Base-by-base conservation (phyloP, 1,140 invertebrate genomes). In the Odontomachus brunneus region DNA sequence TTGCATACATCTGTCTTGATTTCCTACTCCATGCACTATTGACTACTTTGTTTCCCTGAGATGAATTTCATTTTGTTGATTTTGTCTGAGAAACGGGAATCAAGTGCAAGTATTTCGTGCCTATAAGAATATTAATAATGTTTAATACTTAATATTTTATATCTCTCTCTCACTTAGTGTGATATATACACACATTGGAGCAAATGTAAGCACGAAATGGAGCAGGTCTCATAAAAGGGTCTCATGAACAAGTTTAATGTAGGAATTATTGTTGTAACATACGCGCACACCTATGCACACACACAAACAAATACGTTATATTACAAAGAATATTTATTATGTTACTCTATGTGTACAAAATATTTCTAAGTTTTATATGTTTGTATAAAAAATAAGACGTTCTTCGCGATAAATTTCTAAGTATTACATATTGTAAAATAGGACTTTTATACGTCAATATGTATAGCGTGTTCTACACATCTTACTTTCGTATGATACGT, bases 1-100 rank as follows among this genome's bases (percentile, higher is more conserved):
- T 92, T 83, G 78, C 90, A 88, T 93, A 91, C 85, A 82, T 92
- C 75, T 92, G 86, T 89, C 78, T 92, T 86, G 87, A 91, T 59
- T 84, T 88, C 29, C 83, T 91, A 78, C 86, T 92, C 85, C 84
- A 89, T 87, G 91, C 92, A 93, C 90, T 91, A 57, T 17, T 86
- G 22, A 38, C 83, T 85, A 87, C 51, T 69, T 88, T 88, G 76
- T 87, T 89, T 85, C 82, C 84, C 60, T 89, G 66, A 84, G 73
- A 26, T 76, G 53, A 80, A 33, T 12, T 73, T 44, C 67, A 67
- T 66, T 78, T 44, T 69, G n/a, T 80, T 57, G 33, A 71, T 44
- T 78, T 78, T 49, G 4, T 78, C 66, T 12, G 19, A 80, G 33
- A 69, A 9, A 69, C 12, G 55, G 63, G 63, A 69, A 81, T 87